phyloP scores from a whole-genome alignment of 2,888 invertebrate species.

The Bombylius major region DNA sequence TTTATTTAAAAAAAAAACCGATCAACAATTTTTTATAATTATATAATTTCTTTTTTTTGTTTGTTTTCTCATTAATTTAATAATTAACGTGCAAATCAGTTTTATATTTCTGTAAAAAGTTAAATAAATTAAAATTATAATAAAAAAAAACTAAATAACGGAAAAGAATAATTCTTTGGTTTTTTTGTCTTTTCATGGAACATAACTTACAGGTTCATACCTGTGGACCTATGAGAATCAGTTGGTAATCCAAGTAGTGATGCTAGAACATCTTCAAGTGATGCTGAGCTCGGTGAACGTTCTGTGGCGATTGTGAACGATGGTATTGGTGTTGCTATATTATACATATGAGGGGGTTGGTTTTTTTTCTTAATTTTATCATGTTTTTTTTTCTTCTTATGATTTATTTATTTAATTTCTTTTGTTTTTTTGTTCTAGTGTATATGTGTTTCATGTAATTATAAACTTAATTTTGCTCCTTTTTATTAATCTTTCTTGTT shows the following conservation, averaged over 20 bases:
- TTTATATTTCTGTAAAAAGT: no score
- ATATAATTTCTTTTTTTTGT: neutral
- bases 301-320: conserved; percentile 34
- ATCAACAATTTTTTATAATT: neutral
- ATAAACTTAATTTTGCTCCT: no score
- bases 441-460: no score
- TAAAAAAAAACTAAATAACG: conserved; percentile 4
- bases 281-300: conserved; percentile 66
- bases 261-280: conserved; percentile 87
- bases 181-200: conserved; percentile 27
- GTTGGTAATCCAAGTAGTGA: conserved; percentile 78
- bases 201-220: conserved; percentile 64
- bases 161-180: conserved; percentile 1
- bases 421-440: no score
- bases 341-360: neutral
- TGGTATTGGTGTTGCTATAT: conserved; percentile 12
- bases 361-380: no score
- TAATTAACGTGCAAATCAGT: no score
- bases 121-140: neutral
- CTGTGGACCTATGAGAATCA: conserved; percentile 61
- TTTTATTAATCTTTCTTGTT: no score
- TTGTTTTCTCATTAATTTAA: no score
- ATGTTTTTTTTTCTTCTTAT: no score
- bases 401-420: no score
- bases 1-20: neutral